phyloP scores from a whole-genome alignment of 1,140 invertebrate species.

The Condylostylus longicornis region DNA sequence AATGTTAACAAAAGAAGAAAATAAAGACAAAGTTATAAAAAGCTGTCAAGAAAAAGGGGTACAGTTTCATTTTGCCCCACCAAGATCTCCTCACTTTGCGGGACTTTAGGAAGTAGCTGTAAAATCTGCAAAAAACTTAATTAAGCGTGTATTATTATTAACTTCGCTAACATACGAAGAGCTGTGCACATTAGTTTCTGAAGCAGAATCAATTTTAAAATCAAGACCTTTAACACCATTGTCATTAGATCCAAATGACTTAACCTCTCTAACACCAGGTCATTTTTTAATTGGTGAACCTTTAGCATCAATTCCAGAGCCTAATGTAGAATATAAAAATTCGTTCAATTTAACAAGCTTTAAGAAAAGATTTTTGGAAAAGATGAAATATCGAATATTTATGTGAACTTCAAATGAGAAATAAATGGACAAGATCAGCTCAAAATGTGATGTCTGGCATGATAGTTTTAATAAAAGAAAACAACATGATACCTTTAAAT shows the following conservation, averaged over 20 bases:
- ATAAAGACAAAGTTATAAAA: too few species aligned
- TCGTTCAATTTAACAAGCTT: background rate
- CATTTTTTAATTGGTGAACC: conserved; percentile 26
- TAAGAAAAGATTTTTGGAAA: conserved; percentile 16
- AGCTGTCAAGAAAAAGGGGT: conserved; percentile 2
- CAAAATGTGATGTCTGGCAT: conserved; percentile 12
- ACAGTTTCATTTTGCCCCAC: conserved; percentile 8
- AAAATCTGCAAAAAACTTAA: conserved; percentile 12
- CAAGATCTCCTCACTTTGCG: conserved; percentile 11
- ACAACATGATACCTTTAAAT: conserved; percentile 19
- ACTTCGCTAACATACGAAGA: conserved; percentile 15
- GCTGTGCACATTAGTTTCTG: conserved; percentile 11
- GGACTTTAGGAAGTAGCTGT: conserved; percentile 13
- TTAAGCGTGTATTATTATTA: conserved; percentile 7
- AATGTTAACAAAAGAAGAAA: background rate
- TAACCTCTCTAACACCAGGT: conserved; percentile 19
- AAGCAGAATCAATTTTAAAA: conserved; percentile 18
- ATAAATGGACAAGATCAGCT: conserved; percentile 17
- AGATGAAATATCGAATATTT: conserved; percentile 18
- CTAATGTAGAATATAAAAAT: background rate
- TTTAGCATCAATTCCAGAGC: conserved; percentile 8
- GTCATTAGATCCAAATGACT: conserved; percentile 16
- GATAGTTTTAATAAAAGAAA: conserved; percentile 26
- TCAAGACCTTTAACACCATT: conserved; percentile 17
- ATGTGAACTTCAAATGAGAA: conserved; percentile 15